A percentile compares a stretch with the other conserved stretches of the same genome.
Conservation (phyloP, 2,888 invertebrate species). For the Vandiemenella viatica region DNA sequence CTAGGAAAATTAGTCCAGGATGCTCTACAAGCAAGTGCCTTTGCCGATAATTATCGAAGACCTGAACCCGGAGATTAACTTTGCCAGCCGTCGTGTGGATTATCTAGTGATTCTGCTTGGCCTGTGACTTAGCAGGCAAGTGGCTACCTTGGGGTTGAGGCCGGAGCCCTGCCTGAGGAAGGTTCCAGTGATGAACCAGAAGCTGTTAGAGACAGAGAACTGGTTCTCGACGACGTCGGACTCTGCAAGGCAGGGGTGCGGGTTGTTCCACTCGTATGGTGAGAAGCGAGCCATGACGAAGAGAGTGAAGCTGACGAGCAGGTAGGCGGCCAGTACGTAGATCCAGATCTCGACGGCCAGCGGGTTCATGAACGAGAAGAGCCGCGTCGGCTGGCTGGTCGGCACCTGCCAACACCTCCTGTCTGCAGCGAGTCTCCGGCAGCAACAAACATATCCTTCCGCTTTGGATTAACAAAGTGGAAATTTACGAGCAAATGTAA, state of each 20-base stretch:
- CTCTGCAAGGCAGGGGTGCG: conserved; percentile 63
- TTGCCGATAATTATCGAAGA: too few species aligned
- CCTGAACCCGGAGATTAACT: too few species aligned
- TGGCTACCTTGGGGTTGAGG: conserved; percentile 74
- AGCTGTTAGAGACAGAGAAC: conserved; percentile 90
- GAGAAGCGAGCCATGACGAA: conserved; percentile 95
- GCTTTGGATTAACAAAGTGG: too few species aligned
- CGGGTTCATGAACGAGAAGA: conserved; percentile 93
- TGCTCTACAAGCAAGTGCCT: too few species aligned
- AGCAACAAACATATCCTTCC: too few species aligned
- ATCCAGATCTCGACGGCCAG: conserved; percentile 94
- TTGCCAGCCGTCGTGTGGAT: too few species aligned
- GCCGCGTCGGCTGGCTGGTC: conserved; percentile 70
- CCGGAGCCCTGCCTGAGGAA: conserved; percentile 88
- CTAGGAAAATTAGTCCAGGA: too few species aligned
- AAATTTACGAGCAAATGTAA: too few species aligned
- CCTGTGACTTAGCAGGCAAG: too few species aligned
- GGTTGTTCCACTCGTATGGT: conserved; percentile 88
- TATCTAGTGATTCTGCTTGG: too few species aligned
- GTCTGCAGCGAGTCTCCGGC: neutral
- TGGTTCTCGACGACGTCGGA: conserved; percentile 84
- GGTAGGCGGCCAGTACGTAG: conserved; percentile 83
- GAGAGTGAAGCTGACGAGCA: conserved; percentile 82
- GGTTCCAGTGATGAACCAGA: conserved; percentile 94
- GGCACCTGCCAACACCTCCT: conserved; percentile 54